Conservation (phyloP, 2,113 vertebrate species). For the Aleadryas rufinucha region DNA sequence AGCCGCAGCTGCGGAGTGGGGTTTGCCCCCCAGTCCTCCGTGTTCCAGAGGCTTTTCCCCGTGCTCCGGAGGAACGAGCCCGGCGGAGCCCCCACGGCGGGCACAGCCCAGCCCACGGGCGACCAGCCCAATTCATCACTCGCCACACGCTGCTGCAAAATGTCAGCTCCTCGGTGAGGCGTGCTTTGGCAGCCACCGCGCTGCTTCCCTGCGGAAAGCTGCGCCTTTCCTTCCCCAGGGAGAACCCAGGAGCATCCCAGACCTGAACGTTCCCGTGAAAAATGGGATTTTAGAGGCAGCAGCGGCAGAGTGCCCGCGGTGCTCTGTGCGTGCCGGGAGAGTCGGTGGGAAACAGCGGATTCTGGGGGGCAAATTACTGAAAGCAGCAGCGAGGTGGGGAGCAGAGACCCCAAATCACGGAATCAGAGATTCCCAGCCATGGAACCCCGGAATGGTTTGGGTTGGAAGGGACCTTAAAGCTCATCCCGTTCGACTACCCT, state of each 20-base stretch:
- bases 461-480: neutral
- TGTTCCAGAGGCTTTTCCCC: neutral
- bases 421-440: neutral
- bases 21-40: neutral
- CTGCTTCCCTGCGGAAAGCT: neutral
- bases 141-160: neutral
- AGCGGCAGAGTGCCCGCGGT: accelerated
- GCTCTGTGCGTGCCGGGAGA: neutral
- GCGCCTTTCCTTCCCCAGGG: neutral
- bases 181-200: neutral
- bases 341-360: accelerated
- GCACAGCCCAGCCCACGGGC: neutral
- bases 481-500: too few relatives aligned
- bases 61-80: neutral
- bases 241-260: neutral
- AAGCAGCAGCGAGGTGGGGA: neutral
- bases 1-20: accelerated
- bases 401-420: neutral
- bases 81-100: neutral
- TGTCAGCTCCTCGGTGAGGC: neutral
- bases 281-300: neutral
- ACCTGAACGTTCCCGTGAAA: accelerated
- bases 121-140: neutral
- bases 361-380: neutral
- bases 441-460: neutral